These are phyloP conservation scores for Capitulum mitella DNA, from an alignment of 2,888 invertebrate species.

Conservation along the genomic window DNA sequence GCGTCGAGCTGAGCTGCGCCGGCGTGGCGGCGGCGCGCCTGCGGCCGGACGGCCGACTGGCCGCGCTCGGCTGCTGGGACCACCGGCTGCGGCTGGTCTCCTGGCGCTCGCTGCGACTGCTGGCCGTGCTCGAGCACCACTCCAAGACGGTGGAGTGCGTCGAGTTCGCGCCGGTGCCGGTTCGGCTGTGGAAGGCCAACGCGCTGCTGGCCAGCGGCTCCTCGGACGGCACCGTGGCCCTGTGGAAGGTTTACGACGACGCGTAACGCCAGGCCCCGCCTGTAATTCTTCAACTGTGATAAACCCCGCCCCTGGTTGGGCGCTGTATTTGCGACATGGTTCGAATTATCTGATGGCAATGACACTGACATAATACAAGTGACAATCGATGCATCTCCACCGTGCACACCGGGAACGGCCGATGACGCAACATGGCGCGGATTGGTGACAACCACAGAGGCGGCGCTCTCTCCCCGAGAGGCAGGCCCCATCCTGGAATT, in stretches of 20 bases:
- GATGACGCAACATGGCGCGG: too few species aligned
- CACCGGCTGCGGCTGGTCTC: slow-evolving; percentile 33
- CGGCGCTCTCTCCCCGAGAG: too few species aligned
- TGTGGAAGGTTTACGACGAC: slow-evolving; percentile 34
- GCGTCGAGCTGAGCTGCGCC: slow-evolving; percentile 28
- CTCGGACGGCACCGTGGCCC: slow-evolving; percentile 33
- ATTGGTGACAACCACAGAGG: too few species aligned
- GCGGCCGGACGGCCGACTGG: slow-evolving; percentile 34
- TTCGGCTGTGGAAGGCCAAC: slow-evolving; percentile 28
- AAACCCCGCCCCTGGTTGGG: too few species aligned
- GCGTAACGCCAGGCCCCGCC: not conserved
- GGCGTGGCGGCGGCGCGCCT: slow-evolving; percentile 30
- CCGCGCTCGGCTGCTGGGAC: slow-evolving; percentile 35
- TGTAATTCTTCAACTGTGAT: too few species aligned
- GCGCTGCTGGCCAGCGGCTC: slow-evolving; percentile 35
- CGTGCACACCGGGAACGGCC: too few species aligned
- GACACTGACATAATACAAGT: not conserved
- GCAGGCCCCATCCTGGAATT: too few species aligned
- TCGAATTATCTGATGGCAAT: not conserved
- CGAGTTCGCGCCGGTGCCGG: slow-evolving; percentile 30
- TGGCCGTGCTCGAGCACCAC: slow-evolving; percentile 35
- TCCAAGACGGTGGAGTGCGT: slow-evolving; percentile 34
- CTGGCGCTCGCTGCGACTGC: slow-evolving; percentile 32
- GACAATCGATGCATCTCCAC: not conserved
- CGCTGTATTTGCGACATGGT: not conserved